These are phyloP conservation scores for Julus scanicus DNA, from an alignment of 2,888 invertebrate species.

Conservation along the genomic window DNA sequence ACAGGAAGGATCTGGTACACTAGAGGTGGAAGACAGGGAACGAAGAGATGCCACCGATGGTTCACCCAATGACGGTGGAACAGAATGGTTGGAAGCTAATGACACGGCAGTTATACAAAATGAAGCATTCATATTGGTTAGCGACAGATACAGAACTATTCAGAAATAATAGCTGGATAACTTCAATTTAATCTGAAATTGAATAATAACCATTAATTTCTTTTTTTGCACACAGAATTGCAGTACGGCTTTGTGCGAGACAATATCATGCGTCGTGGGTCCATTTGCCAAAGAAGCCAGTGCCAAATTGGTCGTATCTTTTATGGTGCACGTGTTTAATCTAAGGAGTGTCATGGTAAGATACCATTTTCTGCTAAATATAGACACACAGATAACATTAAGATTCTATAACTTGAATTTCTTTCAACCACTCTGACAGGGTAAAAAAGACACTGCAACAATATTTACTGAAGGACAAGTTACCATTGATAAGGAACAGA, in stretches of 20 bases:
- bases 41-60: neutral
- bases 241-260: constrained; percentile 48
- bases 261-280: constrained; percentile 50
- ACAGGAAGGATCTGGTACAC: neutral
- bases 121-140: neutral
- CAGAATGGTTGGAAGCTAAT: neutral
- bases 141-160: neutral
- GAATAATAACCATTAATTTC: too few species aligned
- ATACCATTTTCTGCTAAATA: neutral
- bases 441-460: constrained; percentile 40
- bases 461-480: constrained; percentile 24
- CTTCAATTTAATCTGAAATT: neutral
- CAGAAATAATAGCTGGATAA: too few species aligned
- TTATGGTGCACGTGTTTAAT: neutral
- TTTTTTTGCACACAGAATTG: constrained; percentile 30
- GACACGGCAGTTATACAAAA: neutral
- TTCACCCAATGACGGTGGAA: neutral
- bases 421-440: neutral
- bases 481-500: neutral
- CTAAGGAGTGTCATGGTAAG: constrained; percentile 31
- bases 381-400: too few species aligned
- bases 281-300: constrained; percentile 49
- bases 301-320: neutral
- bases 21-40: neutral
- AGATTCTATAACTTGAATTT: neutral